Conservation (phyloP, 2,113 vertebrate genomes). For the Prietella phreatophila region DNA sequence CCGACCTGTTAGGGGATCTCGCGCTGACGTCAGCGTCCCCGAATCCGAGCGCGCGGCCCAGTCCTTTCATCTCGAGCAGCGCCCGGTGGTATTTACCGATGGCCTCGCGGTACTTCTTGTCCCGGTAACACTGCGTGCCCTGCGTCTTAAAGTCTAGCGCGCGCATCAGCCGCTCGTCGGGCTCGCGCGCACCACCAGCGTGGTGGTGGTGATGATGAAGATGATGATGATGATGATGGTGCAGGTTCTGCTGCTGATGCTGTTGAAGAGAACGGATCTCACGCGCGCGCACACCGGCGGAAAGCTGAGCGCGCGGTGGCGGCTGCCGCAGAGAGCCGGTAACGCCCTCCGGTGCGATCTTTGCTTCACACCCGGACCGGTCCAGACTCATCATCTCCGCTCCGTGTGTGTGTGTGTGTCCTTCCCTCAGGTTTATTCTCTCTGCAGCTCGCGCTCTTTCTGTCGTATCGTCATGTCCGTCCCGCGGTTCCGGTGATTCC, state of each 20-base stretch:
- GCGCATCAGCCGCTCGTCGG: constrained; percentile 80
- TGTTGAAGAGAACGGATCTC: constrained; percentile 12
- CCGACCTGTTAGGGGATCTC: constrained; percentile 70
- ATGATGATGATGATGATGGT: neutral
- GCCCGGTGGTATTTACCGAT: constrained; percentile 98
- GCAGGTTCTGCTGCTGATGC: constrained; percentile 1
- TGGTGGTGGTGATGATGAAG: neutral
- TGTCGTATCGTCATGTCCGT: neutral
- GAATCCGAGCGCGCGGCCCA: constrained; percentile 80
- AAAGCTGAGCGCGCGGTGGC: constrained; percentile 5
- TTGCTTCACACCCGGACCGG: constrained; percentile 26
- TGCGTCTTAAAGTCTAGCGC: constrained; percentile 94
- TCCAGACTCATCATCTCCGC: constrained; percentile 13
- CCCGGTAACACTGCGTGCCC: constrained; percentile 96
- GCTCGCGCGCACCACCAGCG: constrained; percentile 63
- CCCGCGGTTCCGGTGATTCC: neutral
- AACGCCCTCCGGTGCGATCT: neutral
- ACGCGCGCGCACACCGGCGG: constrained; percentile 7
- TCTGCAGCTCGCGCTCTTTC: neutral
- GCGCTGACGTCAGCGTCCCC: constrained; percentile 74
- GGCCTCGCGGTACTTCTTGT: constrained; percentile 97
- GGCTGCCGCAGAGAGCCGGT: neutral
- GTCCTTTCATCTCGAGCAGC: constrained; percentile 92
- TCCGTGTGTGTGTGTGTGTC: neutral
- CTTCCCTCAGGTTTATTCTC: neutral